These are phyloP conservation scores for Gambelia wislizenii DNA, from an alignment of 2,797 vertebrate species.

Conservation along the genomic window DNA sequence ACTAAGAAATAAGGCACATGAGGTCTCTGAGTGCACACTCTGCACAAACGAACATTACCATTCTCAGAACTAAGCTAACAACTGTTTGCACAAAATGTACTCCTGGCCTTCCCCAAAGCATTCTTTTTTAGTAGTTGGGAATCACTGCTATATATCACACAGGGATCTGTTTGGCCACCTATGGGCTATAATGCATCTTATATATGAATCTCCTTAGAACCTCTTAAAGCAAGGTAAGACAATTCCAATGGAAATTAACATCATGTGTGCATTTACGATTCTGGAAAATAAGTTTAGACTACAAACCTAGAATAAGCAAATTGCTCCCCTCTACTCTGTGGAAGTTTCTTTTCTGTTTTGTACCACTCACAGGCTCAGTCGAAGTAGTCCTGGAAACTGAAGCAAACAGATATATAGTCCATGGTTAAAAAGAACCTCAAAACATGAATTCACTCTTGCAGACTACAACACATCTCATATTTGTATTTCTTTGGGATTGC, in stretches of 20 bases:
- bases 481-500: not conserved
- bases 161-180: too few species aligned
- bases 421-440: not conserved
- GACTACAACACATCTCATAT: not conserved
- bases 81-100: too few species aligned
- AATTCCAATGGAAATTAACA: not conserved
- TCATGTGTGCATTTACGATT: rapidly evolving
- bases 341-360: constrained; percentile 77
- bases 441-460: not conserved
- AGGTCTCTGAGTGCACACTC: too few species aligned
- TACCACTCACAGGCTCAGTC: not conserved
- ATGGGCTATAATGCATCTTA: too few species aligned
- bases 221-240: not conserved
- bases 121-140: too few species aligned
- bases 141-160: too few species aligned
- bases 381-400: not conserved
- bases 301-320: constrained; percentile 83
- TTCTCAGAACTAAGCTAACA: too few species aligned
- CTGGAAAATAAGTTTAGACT: constrained; percentile 33
- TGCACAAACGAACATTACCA: too few species aligned
- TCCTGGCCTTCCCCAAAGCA: too few species aligned
- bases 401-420: not conserved
- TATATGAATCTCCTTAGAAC: too few species aligned
- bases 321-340: constrained; percentile 77
- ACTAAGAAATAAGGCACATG: too few species aligned